Evolutionary conservation across 2,888 invertebrate genomes (phyloP), one percentile per base, ranked within the genome.

Genomic region (Drosophila macrothrix): DNA sequence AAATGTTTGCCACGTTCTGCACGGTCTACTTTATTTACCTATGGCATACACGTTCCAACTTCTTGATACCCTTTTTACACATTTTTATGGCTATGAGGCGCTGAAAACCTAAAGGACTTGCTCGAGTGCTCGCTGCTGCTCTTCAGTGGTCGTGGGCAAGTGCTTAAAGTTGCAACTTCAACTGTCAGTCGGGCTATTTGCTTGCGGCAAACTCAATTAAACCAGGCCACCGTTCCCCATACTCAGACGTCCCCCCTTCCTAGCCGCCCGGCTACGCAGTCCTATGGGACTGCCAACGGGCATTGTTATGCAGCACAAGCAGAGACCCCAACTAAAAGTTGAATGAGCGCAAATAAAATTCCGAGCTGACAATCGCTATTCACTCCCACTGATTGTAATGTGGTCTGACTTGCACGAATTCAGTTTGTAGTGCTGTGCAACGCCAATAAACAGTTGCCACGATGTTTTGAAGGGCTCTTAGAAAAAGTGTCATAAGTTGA

Each of bases 191-290:
- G 52, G 54, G 79, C 69, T 78, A 80, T 81, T 80, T 80, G 80
- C 80, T 76, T 73, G 76, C 59, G 76, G 80, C 70, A 76, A 80
- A 80, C 80, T 80, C 76, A 80, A 80, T 80, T 80, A 80, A 76
- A 67, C 65, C 73, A 68, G 76, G 73, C 61, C 73, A 75, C 63
- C 46, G 55, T 53, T 46, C 7, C 46, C 53, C 50, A 46, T 14
- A 49, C 19, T 2, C 39, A 53, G 16, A 28, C 49, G 33, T 41
- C 43, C 46, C 50, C 22, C 50, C 58, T 53, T 16, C 19, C 25
- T 22, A 52, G 33, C 29, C 25, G 28, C 39, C 25, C 33, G 54
- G 39, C 35, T 37, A 54, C 19, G 28, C 63, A 53, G 62, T 59
- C 58, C 67, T 56, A 28, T 56, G 59, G 70, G 59, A 28, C 55